Conservation (phyloP, 1,140 invertebrate species). For the Sweltsa coloradensis region DNA sequence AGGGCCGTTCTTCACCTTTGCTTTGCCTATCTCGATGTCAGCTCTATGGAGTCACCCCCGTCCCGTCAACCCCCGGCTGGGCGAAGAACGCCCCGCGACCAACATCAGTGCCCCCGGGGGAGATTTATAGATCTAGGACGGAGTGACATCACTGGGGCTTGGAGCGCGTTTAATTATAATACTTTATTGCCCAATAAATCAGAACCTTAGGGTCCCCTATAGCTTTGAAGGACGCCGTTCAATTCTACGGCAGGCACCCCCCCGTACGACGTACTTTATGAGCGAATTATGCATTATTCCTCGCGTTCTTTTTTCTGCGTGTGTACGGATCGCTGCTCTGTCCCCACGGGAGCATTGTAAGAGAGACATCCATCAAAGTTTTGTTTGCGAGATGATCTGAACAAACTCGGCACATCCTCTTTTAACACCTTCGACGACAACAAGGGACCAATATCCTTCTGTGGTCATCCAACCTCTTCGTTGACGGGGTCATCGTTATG, state of each 20-base stretch:
- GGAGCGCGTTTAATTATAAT: conserved; percentile 25
- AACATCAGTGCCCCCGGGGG: conserved; percentile 14
- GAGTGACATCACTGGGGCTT: conserved; percentile 29
- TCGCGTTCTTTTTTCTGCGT: conserved; percentile 8
- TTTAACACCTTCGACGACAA: too few species aligned
- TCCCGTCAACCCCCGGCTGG: neutral
- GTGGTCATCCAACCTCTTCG: too few species aligned
- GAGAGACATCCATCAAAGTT: too few species aligned
- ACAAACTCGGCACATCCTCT: too few species aligned
- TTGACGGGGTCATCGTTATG: too few species aligned
- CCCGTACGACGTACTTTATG: conserved; percentile 32
- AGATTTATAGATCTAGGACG: conserved; percentile 30
- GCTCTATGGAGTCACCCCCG: neutral
- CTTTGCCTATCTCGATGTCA: neutral
- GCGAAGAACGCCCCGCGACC: neutral
- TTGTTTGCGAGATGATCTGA: too few species aligned
- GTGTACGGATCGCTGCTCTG: neutral
- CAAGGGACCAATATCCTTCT: too few species aligned
- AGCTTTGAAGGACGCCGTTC: conserved; percentile 33
- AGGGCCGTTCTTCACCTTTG: too few species aligned
- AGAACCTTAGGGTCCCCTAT: conserved; percentile 18
- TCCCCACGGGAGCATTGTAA: neutral
- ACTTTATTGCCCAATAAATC: conserved; percentile 21
- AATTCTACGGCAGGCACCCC: conserved; percentile 29
- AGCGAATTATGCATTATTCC: conserved; percentile 34